Evolutionary conservation across 92 coral and sea anemone genomes (phyloP), one percentile per base, ranked within the genome.

Genomic region (Umimayanthus chanpuru): DNA sequence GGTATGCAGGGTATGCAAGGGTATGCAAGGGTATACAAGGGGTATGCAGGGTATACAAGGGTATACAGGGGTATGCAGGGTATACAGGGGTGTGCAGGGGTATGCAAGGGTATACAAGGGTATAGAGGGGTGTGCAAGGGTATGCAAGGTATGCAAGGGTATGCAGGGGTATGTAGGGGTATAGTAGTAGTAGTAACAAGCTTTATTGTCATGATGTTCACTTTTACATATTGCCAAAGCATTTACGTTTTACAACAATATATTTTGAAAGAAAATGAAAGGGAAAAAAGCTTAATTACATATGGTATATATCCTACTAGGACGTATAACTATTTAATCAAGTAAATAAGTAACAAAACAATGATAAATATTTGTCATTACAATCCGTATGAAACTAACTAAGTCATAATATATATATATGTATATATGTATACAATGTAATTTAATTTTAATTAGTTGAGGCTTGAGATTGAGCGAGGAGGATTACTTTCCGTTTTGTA

Each of bases 391-490:
- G 78, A 6, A 73, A 73, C 15, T 73, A 73, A 73, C 78, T 73
- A 73, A 32, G 15, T 73, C 47, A 73, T 73, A 73, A 6, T 73
- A 73, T 73, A 73, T 29, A 32, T 6, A 73, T 73, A 73, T 29
- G 7, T 6, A 73, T 1, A 73, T 2, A 73, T 30, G 76, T 71
- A 73, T 73, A 73, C 15, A 73, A 73, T 29, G 18, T 4, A 73
- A 0, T 73, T 0, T 73, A 73, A 29, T 73, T 30, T 73, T 73
- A 73, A 73, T 73, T 6, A 73, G 78, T 73, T 73, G 78, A 73
- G 78, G 78, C 78, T 73, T 73, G 78, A 73, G 78, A 73, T 68
- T 73, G 78, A 73, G 78, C 78, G 78, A 73, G 78, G 78, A 73
- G 78, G 78, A 73, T 73, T 0, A 30, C 78, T 73, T 73, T 73